phyloP scores from a whole-genome alignment of 2,888 invertebrate genomes.

The Pharmacophagus antenor region DNA sequence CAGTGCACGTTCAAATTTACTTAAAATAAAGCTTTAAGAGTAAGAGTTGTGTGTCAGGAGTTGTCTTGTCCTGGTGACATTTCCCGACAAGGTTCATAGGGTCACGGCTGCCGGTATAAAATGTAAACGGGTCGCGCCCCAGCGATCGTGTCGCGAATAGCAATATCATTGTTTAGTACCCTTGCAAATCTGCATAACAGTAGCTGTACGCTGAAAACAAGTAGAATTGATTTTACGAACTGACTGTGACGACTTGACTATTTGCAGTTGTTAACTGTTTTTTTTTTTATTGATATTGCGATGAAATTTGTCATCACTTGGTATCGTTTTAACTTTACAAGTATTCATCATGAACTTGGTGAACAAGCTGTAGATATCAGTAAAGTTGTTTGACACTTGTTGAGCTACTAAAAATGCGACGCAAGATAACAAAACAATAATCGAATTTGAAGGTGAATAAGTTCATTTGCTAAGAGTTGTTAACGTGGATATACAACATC shows the following conservation, averaged over 20 bases:
- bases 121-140: conserved; percentile 58
- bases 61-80: conserved; percentile 56
- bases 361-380: neutral
- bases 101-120: conserved; percentile 66
- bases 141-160: conserved; percentile 64
- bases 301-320: neutral
- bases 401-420: neutral
- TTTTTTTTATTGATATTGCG: neutral
- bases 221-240: conserved; percentile 27
- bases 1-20: conserved; percentile 26
- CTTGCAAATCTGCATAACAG: conserved; percentile 59
- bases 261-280: neutral
- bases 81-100: conserved; percentile 66
- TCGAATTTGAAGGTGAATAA: neutral
- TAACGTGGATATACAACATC: neutral
- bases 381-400: neutral
- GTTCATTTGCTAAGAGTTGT: neutral
- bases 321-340: neutral
- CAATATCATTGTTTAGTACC: conserved; percentile 58
- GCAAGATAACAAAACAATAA: conserved; percentile 1
- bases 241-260: neutral
- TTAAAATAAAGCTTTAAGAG: conserved; percentile 26
- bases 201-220: conserved; percentile 39
- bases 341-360: neutral
- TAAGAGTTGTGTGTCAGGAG: conserved; percentile 23